These are phyloP conservation scores for Leptopilina myrica DNA, from an alignment of 2,888 invertebrate genomes.

Conservation along the genomic window DNA sequence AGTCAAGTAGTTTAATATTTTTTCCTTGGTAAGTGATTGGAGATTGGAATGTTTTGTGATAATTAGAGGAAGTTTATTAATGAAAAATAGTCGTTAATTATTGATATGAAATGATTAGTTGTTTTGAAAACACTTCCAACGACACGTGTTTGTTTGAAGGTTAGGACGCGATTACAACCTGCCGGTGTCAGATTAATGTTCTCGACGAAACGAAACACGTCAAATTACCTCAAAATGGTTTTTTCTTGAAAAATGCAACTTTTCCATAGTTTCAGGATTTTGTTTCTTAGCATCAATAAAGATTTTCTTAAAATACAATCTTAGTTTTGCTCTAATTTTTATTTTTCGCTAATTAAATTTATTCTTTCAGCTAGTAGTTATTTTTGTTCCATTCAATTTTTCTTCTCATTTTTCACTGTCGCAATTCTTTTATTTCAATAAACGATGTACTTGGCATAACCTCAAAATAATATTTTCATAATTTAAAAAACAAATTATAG, in stretches of 20 bases:
- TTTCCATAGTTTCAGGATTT: not conserved
- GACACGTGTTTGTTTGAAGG: slow-evolving; percentile 25
- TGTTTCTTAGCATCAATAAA: not conserved
- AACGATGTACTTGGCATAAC: not conserved
- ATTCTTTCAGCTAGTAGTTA: no score
- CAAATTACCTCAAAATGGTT: not conserved
- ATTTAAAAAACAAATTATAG: not conserved
- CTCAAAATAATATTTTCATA: not conserved
- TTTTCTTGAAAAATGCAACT: not conserved
- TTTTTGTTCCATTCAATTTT: no score
- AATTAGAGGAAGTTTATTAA: not conserved
- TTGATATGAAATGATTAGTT: not conserved
- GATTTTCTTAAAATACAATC: not conserved
- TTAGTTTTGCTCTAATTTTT: not conserved
- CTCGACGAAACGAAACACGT: slow-evolving; percentile 15
- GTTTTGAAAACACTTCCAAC: not conserved
- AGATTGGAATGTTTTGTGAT: slow-evolving; percentile 5
- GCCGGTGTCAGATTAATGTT: not conserved
- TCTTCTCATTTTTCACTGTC: no score
- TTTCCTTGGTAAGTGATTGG: not conserved
- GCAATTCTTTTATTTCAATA: no score
- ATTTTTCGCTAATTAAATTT: not conserved
- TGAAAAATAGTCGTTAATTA: not conserved
- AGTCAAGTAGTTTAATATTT: not conserved
- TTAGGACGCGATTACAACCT: slow-evolving; percentile 8